phyloP scores from a whole-genome alignment of 2,797 vertebrate genomes.

The Chloroceryle amazona region DNA sequence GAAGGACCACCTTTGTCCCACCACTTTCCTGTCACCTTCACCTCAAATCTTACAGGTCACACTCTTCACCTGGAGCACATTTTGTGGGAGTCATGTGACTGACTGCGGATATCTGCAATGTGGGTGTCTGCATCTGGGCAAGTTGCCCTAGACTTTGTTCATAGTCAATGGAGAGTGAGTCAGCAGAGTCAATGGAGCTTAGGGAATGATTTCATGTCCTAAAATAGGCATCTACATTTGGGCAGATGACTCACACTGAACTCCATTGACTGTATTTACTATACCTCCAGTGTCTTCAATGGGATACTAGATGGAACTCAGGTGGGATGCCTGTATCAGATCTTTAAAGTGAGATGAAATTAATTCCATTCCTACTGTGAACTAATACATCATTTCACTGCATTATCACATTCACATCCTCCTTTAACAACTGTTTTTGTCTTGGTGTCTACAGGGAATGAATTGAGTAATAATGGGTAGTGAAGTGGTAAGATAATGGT shows the following conservation, averaged over 20 bases:
- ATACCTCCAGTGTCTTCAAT: not conserved
- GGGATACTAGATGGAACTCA: not conserved
- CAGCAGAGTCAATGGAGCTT: conserved; percentile 35
- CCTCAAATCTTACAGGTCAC: not conserved
- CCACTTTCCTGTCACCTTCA: accelerated
- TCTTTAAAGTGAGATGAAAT: not conserved
- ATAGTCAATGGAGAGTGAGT: conserved; percentile 47
- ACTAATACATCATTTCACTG: not conserved
- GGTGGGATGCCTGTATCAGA: not conserved
- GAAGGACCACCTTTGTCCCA: not conserved
- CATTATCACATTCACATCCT: not conserved
- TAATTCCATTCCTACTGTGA: not conserved
- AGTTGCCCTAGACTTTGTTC: not conserved
- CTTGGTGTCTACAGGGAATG: not conserved
- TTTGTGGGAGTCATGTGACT: not conserved
- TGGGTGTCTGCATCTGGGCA: conserved; percentile 13
- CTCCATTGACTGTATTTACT: not conserved
- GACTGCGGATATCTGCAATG: not conserved
- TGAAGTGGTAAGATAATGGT: conserved; percentile 24
- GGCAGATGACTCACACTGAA: conserved; percentile 27
- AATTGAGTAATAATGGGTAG: not conserved
- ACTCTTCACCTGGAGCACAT: not conserved
- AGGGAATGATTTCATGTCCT: not conserved
- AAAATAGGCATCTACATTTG: conserved; percentile 33
- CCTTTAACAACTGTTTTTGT: not conserved